Percentiles rank a stretch among this genome's conserved stretches.
phyloP scores from a whole-genome alignment of 2,113 vertebrate genomes.

The Cyanoramphus novaezelandiae region DNA sequence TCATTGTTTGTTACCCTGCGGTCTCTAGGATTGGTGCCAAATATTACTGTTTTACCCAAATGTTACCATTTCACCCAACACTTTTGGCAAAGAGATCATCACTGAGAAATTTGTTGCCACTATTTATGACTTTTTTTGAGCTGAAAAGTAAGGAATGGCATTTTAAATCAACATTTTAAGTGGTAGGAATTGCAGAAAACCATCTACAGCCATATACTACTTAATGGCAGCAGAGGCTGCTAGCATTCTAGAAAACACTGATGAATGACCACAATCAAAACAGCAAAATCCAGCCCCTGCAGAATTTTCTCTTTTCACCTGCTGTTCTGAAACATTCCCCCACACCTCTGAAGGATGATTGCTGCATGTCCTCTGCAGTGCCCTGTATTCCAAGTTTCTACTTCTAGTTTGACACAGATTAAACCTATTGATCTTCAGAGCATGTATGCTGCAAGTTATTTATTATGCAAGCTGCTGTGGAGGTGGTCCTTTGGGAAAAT shows the following conservation, averaged over 20 bases:
- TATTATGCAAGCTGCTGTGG: constrained; percentile 63
- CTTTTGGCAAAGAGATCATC: background rate
- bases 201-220: background rate
- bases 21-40: background rate
- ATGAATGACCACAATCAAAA: background rate
- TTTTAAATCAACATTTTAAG: background rate
- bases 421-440: constrained; percentile 59
- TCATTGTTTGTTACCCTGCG: background rate
- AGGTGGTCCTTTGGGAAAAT: constrained; percentile 59
- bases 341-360: background rate
- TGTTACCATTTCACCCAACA: background rate
- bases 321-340: background rate
- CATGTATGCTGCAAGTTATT: constrained; percentile 42
- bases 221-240: background rate
- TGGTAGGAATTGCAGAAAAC: background rate
- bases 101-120: background rate
- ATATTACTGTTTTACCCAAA: background rate
- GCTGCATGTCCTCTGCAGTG: background rate
- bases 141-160: background rate
- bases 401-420: constrained; percentile 36
- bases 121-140: background rate
- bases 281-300: background rate
- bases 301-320: background rate
- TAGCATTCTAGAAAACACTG: background rate
- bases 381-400: background rate